Conservation (phyloP, 1,140 invertebrate species). For the Planococcus citri region DNA sequence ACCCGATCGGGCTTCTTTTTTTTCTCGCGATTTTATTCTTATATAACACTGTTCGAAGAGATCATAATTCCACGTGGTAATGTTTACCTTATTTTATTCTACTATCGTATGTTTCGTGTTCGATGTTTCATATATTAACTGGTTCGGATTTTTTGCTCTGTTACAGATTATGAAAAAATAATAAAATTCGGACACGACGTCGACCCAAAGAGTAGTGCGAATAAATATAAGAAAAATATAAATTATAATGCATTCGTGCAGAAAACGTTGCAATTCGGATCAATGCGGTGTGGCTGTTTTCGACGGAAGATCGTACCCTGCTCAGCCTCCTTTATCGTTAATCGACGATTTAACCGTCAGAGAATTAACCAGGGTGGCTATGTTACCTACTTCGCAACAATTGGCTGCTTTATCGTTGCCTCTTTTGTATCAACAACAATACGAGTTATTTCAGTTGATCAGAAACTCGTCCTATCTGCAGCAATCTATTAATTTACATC, state of each 20-base stretch:
- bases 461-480: slow-evolving; percentile 27
- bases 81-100: no score
- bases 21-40: no score
- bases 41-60: no score
- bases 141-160: no score
- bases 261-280: slow-evolving; percentile 9
- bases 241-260: slow-evolving; percentile 10
- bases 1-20: no score
- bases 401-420: slow-evolving; percentile 22
- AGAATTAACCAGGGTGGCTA: slow-evolving; percentile 20
- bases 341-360: background rate
- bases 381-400: slow-evolving; percentile 21
- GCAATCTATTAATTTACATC: slow-evolving; percentile 25
- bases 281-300: background rate
- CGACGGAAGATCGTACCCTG: background rate
- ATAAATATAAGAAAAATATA: no score
- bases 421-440: slow-evolving; percentile 26
- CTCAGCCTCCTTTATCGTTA: background rate
- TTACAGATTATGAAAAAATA: no score
- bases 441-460: slow-evolving; percentile 25
- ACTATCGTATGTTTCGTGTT: no score
- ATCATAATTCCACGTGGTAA: no score
- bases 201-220: no score
- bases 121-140: no score
- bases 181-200: no score